These are phyloP conservation scores for Hippasteria phrygiana DNA, from an alignment of 53 echinoderm and acorn worm species.

Conservation along the genomic window DNA sequence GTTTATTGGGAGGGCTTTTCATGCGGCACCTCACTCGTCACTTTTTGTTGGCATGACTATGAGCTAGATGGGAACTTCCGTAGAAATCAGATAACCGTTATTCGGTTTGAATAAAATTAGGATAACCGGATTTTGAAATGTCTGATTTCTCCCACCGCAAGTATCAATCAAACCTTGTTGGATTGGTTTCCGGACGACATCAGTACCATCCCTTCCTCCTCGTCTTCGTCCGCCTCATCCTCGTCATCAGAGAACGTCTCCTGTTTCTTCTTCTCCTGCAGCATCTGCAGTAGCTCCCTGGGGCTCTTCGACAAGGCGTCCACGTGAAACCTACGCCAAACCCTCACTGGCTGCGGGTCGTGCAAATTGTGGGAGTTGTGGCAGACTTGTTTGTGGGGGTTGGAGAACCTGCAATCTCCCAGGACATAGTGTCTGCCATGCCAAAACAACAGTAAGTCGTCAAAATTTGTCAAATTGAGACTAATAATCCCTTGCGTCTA, in stretches of 20 bases:
- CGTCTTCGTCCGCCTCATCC: background rate
- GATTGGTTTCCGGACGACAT: background rate
- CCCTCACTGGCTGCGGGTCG: constrained; percentile 33
- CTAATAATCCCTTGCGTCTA: too few relatives aligned
- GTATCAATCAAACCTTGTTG: background rate
- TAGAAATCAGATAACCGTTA: too few relatives aligned
- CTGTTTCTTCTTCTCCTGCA: constrained; percentile 18
- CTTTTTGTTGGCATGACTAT: too few relatives aligned
- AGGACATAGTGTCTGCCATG: constrained; percentile 23
- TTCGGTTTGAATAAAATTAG: too few relatives aligned
- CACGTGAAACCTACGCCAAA: constrained; percentile 16
- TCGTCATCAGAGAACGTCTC: background rate
- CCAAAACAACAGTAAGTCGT: too few relatives aligned
- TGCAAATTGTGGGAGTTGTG: constrained; percentile 24
- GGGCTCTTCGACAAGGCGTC: background rate
- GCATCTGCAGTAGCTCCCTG: constrained; percentile 13
- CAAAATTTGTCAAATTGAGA: too few relatives aligned
- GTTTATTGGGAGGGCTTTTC: too few relatives aligned
- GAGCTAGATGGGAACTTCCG: too few relatives aligned
- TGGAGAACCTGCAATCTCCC: constrained; percentile 46
- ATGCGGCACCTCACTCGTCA: too few relatives aligned
- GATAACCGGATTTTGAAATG: too few relatives aligned
- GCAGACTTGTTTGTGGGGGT: background rate
- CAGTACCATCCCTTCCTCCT: background rate
- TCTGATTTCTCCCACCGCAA: background rate